Percentiles rank a stretch among this genome's conserved stretches.
Conservation (phyloP, 2,888 invertebrate species). For the Aspidiotus destructor region DNA sequence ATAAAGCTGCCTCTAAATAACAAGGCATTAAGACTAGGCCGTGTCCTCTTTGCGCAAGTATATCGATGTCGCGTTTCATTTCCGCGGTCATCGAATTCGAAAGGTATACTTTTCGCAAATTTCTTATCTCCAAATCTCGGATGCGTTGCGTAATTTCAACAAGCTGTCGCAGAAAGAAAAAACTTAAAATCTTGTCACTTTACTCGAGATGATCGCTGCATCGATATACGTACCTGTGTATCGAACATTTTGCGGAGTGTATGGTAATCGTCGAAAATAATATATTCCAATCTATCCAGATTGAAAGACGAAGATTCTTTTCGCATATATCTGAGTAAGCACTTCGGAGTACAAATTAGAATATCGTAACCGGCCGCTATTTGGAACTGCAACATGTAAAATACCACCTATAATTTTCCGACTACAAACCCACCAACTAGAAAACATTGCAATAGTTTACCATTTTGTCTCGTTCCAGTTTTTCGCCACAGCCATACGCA, state of each 20-base stretch:
- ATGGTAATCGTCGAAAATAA: slow-evolving; percentile 16
- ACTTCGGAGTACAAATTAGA: slow-evolving; percentile 13
- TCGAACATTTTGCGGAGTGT: background rate
- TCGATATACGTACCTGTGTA: background rate
- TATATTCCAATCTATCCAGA: slow-evolving; percentile 13
- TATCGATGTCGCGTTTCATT: background rate
- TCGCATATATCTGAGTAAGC: slow-evolving; percentile 7
- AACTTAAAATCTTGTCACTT: background rate
- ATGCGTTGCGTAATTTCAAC: background rate
- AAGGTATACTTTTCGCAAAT: slow-evolving; percentile 10
- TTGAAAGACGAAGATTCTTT: slow-evolving; percentile 3
- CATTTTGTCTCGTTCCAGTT: background rate
- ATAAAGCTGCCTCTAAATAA: slow-evolving; percentile 21
- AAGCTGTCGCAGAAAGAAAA: background rate
- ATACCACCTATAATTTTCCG: too few relatives aligned
- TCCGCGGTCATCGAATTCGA: background rate
- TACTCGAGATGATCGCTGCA: background rate
- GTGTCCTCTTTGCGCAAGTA: background rate
- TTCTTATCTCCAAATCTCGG: background rate
- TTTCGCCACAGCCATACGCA: slow-evolving; percentile 20
- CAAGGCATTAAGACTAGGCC: slow-evolving; percentile 5
- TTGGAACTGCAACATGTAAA: slow-evolving; percentile 10
- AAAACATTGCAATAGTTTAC: background rate
- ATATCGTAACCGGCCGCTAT: slow-evolving; percentile 19
- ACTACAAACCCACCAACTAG: background rate